Evolutionary conservation across 2,113 vertebrate genomes (phyloP).

Genomic region (Lophotis ruficrista): DNA sequence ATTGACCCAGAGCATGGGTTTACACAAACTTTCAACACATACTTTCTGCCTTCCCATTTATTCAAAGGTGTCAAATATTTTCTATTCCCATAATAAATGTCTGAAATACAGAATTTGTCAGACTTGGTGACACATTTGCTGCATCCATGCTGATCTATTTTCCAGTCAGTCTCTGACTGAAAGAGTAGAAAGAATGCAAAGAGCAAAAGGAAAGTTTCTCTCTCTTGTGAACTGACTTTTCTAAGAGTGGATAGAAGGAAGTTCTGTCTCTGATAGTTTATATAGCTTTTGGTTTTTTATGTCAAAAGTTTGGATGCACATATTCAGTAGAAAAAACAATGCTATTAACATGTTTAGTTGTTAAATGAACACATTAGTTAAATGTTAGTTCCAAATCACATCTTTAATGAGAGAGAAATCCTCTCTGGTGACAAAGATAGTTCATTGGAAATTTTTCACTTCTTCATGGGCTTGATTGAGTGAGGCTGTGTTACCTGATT

Average conservation of each 20-base stretch:
- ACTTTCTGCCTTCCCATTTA: background rate
- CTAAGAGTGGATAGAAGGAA: background rate
- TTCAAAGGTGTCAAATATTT: background rate
- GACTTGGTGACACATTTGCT: background rate
- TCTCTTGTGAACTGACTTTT: background rate
- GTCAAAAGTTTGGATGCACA: background rate
- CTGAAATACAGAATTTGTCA: background rate
- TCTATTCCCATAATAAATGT: background rate
- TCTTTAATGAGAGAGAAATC: background rate
- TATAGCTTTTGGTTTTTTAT: background rate
- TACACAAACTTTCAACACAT: background rate
- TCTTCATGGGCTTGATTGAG: background rate
- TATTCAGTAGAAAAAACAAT: background rate
- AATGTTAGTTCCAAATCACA: background rate
- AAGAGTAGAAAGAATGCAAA: background rate
- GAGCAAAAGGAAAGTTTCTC: background rate
- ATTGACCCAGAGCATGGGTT: background rate
- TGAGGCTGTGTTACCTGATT: background rate
- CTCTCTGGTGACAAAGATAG: background rate
- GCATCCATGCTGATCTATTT: background rate
- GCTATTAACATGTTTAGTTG: background rate
- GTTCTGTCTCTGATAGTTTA: background rate
- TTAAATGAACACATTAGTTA: background rate
- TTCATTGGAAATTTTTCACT: background rate
- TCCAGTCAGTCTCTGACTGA: background rate